Evolutionary conservation across 1,140 invertebrate genomes (phyloP), one percentile per base, ranked within the genome.

Genomic region (Macrocentrus cingulum): DNA sequence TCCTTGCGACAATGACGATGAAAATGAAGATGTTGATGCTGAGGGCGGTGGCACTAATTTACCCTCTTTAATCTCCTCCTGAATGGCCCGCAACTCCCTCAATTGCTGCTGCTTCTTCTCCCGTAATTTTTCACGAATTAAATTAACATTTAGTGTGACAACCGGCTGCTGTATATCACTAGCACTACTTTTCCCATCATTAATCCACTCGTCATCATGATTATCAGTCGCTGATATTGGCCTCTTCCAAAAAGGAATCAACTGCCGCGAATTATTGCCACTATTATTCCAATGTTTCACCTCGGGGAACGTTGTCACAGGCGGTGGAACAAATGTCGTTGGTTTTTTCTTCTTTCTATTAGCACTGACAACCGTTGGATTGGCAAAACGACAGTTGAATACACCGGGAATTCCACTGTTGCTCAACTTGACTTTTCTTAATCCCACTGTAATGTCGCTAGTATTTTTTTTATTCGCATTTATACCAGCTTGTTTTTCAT

Each of bases 321-420:
- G 91, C 8, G 90, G 89, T 1, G 90, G 91, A 1, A 94, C 86
- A 71, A 94, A 93, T 1, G 85, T 88, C 0, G 91, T 92, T 8
- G 91, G 91, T 70, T 94, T 94, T 69, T 95, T 95, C 75, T 93
- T 94, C 69, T 94, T 94, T 16, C 91, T 82, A 66, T 89, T 90
- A 9, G 83, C 81, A 71, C 75, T 79, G 9, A 69, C 72, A 0
- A 72, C 78, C 0, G 80, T 82, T 4, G 91, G 89, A 75, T 92
- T 92, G 0, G 85, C 82, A 63, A 95, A 92, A 29, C 91, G 83
- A 71, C 92, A 95, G 72, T 94, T 95, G 67, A 94, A 95, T 1
- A 94, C 92, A 0, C 91, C 91, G 0, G 89, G 89, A 66, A 92
- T 91, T 2, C 83, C 84, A n/a, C 76, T 73, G 52, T 82, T 81